Evolutionary conservation across 2,113 vertebrate genomes (phyloP).

Genomic region (Vimba vimba): DNA sequence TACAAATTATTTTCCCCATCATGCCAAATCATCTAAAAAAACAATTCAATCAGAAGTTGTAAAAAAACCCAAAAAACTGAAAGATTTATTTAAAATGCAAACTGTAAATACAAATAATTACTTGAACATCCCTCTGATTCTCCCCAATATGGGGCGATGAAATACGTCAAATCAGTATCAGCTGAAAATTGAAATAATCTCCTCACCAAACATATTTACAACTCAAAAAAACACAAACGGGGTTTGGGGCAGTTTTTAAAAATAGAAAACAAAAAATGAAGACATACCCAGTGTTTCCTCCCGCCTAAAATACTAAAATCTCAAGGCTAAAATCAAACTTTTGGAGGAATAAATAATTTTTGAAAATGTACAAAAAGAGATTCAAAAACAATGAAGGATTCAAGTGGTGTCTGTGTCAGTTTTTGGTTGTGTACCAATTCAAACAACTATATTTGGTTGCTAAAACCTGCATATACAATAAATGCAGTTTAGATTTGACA

Average conservation of each 20-base stretch:
- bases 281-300: conserved; percentile 70
- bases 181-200: conserved; percentile 69
- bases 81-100: conserved; percentile 80
- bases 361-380: conserved; percentile 42
- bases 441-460: background rate
- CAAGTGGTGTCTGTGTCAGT: background rate
- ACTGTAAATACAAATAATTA: conserved; percentile 71
- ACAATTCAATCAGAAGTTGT: conserved; percentile 34
- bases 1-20: background rate
- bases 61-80: conserved; percentile 68
- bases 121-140: conserved; percentile 61
- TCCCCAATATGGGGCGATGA: conserved; percentile 83
- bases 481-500: background rate
- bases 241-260: conserved; percentile 45
- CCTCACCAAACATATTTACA: conserved; percentile 77
- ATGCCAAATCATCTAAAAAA: background rate
- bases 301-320: conserved; percentile 52
- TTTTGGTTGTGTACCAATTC: conserved; percentile 24
- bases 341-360: conserved; percentile 54
- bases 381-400: conserved; percentile 32
- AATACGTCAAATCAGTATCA: conserved; percentile 70
- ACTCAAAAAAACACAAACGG: conserved; percentile 64
- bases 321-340: background rate
- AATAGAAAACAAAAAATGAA: conserved; percentile 48
- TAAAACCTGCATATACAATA: background rate